Evolutionary conservation across 2,888 invertebrate genomes (phyloP).

Genomic region (Apamea epomidion): DNA sequence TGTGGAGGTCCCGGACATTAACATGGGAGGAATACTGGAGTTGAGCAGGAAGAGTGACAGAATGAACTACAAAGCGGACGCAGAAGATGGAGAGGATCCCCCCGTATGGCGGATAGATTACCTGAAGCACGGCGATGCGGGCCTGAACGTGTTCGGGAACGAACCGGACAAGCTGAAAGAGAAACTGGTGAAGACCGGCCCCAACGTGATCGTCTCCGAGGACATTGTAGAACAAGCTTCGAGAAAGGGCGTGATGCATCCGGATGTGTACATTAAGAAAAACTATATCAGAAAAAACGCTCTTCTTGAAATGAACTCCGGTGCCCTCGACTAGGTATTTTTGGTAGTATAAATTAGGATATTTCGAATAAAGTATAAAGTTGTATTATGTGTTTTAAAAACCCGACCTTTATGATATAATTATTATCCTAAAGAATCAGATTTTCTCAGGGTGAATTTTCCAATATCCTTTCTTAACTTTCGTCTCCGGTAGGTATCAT

Average conservation of each 20-base stretch:
- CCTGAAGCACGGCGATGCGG: slow-evolving; percentile 83
- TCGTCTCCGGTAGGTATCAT: no score
- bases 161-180: slow-evolving; percentile 74
- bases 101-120: slow-evolving; percentile 86
- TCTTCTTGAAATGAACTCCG: slow-evolving; percentile 69
- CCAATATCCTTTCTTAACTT: no score
- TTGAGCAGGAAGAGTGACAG: slow-evolving; percentile 55
- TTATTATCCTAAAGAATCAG: no score
- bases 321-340: slow-evolving; percentile 49
- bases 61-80: slow-evolving; percentile 71
- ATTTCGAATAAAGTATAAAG: slow-evolving; percentile 39
- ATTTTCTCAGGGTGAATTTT: no score
- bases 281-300: slow-evolving; percentile 75
- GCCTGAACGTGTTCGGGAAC: slow-evolving; percentile 74
- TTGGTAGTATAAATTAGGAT: slow-evolving; percentile 1
- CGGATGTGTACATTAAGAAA: slow-evolving; percentile 85
- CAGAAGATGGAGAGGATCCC: slow-evolving; percentile 72
- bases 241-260: slow-evolving; percentile 81
- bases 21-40: slow-evolving; percentile 40
- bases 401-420: not conserved
- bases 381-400: slow-evolving; percentile 8
- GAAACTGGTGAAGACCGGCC: slow-evolving; percentile 77
- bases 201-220: slow-evolving; percentile 75
- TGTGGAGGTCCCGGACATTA: slow-evolving; percentile 77
- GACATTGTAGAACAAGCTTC: slow-evolving; percentile 69